Conservation (phyloP, 2,888 invertebrate genomes). For the Leptothorax acervorum region DNA sequence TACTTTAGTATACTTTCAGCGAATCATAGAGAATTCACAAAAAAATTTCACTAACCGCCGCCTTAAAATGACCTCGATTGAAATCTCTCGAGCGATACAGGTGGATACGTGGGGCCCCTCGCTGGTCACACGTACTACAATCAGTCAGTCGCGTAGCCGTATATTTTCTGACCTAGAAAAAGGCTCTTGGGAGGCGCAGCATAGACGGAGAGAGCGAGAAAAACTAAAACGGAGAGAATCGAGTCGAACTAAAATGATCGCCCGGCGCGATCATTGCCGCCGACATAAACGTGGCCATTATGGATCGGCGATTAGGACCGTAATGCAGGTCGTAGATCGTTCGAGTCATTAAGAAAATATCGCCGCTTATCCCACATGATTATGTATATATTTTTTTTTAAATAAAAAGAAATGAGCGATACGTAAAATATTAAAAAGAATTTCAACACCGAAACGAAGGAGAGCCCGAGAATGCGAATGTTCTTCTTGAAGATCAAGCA, state of each 20-base stretch:
- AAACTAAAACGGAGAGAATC: conserved; percentile 36
- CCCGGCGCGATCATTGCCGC: conserved; percentile 57
- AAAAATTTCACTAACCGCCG: not conserved
- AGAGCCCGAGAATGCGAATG: not conserved
- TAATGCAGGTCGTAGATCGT: conserved; percentile 64
- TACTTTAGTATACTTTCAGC: not conserved
- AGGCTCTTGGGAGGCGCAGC: conserved; percentile 54
- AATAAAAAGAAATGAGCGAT: not conserved
- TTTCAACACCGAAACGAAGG: not conserved
- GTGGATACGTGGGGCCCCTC: conserved; percentile 14
- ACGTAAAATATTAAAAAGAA: not conserved
- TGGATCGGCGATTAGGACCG: conserved; percentile 73
- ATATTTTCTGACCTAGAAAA: conserved; percentile 76
- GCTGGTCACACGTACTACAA: conserved; percentile 36
- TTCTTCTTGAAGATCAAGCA: not conserved
- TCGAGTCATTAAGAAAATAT: conserved; percentile 14
- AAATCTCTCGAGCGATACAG: conserved; percentile 43
- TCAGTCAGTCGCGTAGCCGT: conserved; percentile 70
- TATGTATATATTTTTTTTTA: conserved; percentile 12
- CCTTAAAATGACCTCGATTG: conserved; percentile 57
- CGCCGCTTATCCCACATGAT: not conserved
- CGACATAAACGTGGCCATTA: conserved; percentile 68
- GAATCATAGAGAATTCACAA: not conserved
- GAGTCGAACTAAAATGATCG: conserved; percentile 61
- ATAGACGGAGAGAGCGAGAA: conserved; percentile 36